Evolutionary conservation across 2,113 vertebrate species (phyloP).

Genomic region (Dicerorhinus sumatrensis): DNA sequence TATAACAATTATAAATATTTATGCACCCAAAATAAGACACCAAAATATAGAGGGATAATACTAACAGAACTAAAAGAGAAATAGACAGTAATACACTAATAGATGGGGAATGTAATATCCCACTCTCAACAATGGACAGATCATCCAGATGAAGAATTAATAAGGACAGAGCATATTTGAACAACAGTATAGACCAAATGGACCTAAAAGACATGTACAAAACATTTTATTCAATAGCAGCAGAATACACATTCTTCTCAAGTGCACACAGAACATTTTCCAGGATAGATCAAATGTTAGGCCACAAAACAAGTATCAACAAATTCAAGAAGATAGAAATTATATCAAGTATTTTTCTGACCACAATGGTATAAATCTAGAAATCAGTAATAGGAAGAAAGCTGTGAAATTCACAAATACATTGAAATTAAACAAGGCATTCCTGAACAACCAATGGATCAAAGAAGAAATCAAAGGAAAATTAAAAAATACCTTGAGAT

Average conservation of each 20-base stretch:
- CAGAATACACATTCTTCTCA: neutral
- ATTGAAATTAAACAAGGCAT: neutral
- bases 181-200: neutral
- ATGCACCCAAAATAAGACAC: neutral
- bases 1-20: neutral
- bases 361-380: neutral
- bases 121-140: neutral
- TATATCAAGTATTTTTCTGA: neutral
- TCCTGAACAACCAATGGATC: neutral
- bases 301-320: neutral
- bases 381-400: neutral
- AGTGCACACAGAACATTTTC: neutral
- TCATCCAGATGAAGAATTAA: neutral
- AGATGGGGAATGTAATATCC: neutral
- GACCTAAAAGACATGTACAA: neutral
- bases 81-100: neutral
- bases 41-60: neutral
- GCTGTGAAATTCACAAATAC: neutral
- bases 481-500: neutral
- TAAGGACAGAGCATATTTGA: neutral
- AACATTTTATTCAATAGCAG: neutral
- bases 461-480: neutral
- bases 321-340: neutral
- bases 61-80: neutral
- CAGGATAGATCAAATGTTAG: neutral